Evolutionary conservation across 1,140 invertebrate species (phyloP), one percentile per base, ranked within the genome.

Genomic region (Drosophila murphyi): DNA sequence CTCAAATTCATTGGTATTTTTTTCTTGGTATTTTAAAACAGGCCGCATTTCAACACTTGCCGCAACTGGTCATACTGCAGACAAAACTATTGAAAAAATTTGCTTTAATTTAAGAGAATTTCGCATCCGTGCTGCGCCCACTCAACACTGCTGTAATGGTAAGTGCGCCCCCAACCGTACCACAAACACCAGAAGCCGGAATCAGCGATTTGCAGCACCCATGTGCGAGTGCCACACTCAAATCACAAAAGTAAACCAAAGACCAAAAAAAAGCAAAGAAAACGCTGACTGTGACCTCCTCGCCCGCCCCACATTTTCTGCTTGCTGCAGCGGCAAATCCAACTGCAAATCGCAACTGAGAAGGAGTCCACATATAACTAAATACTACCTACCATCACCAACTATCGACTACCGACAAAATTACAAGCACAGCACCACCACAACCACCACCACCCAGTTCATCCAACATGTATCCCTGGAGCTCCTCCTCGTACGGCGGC

Each of bases 401-500:
- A 41, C 45, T 28, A 73, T 10, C 55, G 39, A 69, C 29, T 28
- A 73, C 20, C 55, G 39, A 69, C 29, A 50, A 41, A 39, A 55
- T 51, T 35, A 57, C 31, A 37, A 43, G 61, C 35, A 71, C 54
- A 52, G 41, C 35, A 47, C 59, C 20, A 20, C 20, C 20, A 20
- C 20, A 20, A 20, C 20, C 20, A 20, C 20, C 20, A 20, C 20
- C 56, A 72, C 51, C 31, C 48, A 50, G 43, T 32, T 47, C 45
- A 35, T 60, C 43, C 35, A 69, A 48, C 75, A 89, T 89, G 85
- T 89, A 89, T 69, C 85, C 85, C 71, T 89, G 85, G 85, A 89
- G 86, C 68, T 90, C 85, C 35, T 72, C 85, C 78, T 75, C 85
- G 54, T 89, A 90, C 69, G 74, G 85, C 60, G 85, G 80, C 34